Evolutionary conservation across 2,888 invertebrate species (phyloP).

Genomic region (Romanomermis culicivorax): DNA sequence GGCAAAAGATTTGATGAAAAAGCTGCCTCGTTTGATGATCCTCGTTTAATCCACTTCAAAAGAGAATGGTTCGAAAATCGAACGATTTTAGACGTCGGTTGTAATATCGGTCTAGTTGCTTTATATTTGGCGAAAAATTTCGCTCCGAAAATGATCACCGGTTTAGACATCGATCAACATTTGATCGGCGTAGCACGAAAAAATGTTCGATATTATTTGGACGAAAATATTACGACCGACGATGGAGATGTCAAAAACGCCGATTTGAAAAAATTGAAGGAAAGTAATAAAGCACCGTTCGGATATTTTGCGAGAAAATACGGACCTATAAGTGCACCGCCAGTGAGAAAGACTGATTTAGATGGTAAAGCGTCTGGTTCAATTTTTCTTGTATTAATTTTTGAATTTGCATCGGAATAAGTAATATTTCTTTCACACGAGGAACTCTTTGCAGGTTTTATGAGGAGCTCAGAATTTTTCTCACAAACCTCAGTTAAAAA

Average conservation of each 20-base stretch:
- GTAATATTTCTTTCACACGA: too few species aligned
- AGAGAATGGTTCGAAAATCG: slow-evolving; percentile 57
- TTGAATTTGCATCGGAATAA: too few species aligned
- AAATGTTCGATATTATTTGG: slow-evolving; percentile 48
- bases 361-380: too few species aligned
- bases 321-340: slow-evolving; percentile 11
- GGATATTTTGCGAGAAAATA: background rate
- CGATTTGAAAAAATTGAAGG: background rate
- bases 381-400: too few species aligned
- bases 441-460: too few species aligned
- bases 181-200: slow-evolving; percentile 54
- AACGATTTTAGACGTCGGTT: slow-evolving; percentile 85
- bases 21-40: slow-evolving; percentile 44
- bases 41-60: slow-evolving; percentile 58
- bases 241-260: background rate
- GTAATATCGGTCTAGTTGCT: slow-evolving; percentile 87
- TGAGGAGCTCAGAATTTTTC: too few species aligned
- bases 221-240: slow-evolving; percentile 5
- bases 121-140: slow-evolving; percentile 66
- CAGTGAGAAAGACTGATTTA: background rate
- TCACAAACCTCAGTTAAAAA: too few species aligned
- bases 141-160: slow-evolving; percentile 55
- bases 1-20: slow-evolving; percentile 32
- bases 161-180: slow-evolving; percentile 77
- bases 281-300: background rate